These are phyloP conservation scores for Protomyctophum bolini DNA, from an alignment of 2,113 vertebrate species.

Conservation along the genomic window DNA sequence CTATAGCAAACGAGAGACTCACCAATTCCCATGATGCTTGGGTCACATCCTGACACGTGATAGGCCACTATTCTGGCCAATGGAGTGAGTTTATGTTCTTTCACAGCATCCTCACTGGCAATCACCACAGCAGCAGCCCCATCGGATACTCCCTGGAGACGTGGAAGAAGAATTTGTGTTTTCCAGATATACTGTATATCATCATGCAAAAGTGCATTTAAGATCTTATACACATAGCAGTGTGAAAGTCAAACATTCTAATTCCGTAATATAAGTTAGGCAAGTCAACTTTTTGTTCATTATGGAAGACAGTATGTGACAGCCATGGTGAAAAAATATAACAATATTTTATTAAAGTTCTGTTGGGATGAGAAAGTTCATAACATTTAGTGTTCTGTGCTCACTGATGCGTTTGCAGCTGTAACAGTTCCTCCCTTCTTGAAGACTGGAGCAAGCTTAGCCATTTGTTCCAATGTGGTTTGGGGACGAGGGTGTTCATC, in stretches of 20 bases:
- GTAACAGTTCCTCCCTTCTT: slow-evolving; percentile 95
- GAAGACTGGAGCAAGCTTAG: slow-evolving; percentile 87
- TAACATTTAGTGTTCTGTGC: slow-evolving; percentile 37
- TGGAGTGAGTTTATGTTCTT: slow-evolving; percentile 89
- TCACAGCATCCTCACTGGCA: slow-evolving; percentile 92
- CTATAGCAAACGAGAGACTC: slow-evolving; percentile 48
- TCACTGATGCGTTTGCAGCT: slow-evolving; percentile 93
- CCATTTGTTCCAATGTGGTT: slow-evolving; percentile 88
- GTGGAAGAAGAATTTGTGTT: not conserved
- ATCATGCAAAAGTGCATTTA: no score
- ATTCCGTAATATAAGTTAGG: no score
- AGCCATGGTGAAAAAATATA: no score
- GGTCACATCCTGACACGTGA: slow-evolving; percentile 91
- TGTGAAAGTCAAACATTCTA: no score
- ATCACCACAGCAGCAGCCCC: slow-evolving; percentile 91
- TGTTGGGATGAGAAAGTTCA: no score
- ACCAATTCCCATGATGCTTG: slow-evolving; percentile 98
- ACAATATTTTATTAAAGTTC: no score
- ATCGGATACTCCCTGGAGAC: slow-evolving; percentile 88
- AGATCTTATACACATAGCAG: no score
- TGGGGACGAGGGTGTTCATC: slow-evolving; percentile 94
- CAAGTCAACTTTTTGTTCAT: no score
- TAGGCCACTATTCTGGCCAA: slow-evolving; percentile 92
- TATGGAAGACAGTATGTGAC: no score
- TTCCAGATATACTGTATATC: not conserved